Conservation (phyloP, 2,113 vertebrate genomes). For the Phaethornis superciliosus region DNA sequence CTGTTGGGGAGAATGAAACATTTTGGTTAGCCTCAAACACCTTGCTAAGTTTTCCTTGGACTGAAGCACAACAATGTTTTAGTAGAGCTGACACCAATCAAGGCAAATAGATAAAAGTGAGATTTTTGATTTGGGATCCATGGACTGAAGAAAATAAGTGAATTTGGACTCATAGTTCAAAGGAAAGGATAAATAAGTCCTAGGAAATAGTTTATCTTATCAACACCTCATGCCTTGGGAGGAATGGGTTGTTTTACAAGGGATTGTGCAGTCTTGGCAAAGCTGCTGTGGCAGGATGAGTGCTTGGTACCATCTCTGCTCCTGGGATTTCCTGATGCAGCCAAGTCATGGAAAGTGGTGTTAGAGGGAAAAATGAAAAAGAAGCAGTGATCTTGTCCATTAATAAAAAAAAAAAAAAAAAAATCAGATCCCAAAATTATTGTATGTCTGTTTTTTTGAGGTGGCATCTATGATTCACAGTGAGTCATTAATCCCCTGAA, state of each 20-base stretch:
- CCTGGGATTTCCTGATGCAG: not conserved
- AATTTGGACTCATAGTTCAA: not conserved
- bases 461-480: not conserved
- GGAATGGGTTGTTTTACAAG: not conserved
- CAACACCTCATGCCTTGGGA: not conserved
- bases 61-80: not conserved
- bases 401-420: no score
- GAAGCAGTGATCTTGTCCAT: not conserved
- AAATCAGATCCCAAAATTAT: not conserved
- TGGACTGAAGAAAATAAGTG: not conserved
- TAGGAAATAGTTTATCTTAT: not conserved
- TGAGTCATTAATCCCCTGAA: not conserved
- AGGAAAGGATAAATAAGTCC: not conserved
- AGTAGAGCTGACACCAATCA: conserved; percentile 41
- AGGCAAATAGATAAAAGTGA: conserved; percentile 24
- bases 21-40: conserved; percentile 54
- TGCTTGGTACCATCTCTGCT: not conserved
- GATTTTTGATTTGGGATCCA: conserved; percentile 4
- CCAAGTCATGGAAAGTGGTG: not conserved
- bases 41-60: not conserved
- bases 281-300: not conserved
- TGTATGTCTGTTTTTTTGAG: not conserved
- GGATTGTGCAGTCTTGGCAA: not conserved
- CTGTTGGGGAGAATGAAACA: conserved; percentile 8
- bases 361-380: not conserved